A percentile compares a stretch with the other conserved stretches of the same genome.
phyloP scores from a whole-genome alignment of 64 coral and sea anemone genomes.

The Dendronephthya gigantea region DNA sequence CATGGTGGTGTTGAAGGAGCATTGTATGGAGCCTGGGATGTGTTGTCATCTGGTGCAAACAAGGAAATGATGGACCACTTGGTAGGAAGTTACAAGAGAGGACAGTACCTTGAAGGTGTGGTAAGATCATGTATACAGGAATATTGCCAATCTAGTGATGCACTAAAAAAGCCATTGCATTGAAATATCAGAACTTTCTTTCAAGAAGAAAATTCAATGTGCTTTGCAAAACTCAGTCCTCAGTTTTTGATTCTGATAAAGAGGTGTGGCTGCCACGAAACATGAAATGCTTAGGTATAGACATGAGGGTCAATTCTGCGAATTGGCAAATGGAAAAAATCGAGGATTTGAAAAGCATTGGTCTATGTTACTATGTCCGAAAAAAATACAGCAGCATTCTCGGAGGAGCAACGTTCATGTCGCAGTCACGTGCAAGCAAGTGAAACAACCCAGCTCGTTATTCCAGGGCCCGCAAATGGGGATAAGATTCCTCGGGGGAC shows the following conservation, averaged over 20 bases:
- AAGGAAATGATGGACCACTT: neutral
- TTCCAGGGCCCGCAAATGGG: too few species aligned
- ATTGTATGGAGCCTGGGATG: neutral
- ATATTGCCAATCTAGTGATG: neutral
- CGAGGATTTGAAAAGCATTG: too few species aligned
- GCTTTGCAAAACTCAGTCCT: neutral
- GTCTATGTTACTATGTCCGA: too few species aligned
- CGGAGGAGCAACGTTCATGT: too few species aligned
- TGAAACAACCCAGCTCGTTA: too few species aligned
- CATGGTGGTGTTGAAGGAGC: neutral
- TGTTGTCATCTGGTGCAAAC: neutral
- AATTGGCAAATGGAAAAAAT: too few species aligned
- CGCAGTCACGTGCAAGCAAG: too few species aligned
- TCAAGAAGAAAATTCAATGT: neutral
- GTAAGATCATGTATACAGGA: neutral
- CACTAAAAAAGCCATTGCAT: neutral
- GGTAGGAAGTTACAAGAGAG: neutral
- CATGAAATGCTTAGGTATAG: constrained; percentile 10
- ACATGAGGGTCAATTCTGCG: too few species aligned
- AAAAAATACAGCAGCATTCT: too few species aligned
- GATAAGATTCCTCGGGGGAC: too few species aligned
- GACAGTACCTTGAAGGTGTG: neutral
- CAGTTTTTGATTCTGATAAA: neutral
- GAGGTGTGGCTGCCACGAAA: neutral
- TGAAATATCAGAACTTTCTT: constrained; percentile 12